Percentiles rank a stretch among this genome's conserved stretches.
Conservation (phyloP, 2,113 vertebrate species). For the Puntigrus tetrazona region DNA sequence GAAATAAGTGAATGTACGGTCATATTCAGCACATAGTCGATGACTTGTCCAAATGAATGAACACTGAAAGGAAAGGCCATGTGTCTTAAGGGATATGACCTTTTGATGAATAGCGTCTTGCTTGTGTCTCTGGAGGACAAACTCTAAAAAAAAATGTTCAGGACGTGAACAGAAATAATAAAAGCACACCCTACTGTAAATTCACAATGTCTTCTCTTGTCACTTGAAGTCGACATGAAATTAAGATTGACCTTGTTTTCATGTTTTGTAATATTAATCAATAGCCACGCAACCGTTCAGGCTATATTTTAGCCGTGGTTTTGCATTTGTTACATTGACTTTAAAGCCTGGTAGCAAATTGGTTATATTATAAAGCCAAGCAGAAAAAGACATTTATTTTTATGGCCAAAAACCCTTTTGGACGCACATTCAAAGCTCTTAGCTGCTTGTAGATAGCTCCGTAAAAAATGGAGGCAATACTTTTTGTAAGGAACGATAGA, state of each 20-base stretch:
- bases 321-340: background rate
- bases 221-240: background rate
- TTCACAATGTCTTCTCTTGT: background rate
- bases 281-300: background rate
- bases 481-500: background rate
- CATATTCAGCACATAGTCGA: background rate
- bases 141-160: background rate
- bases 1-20: background rate
- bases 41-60: conserved; percentile 23
- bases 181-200: background rate
- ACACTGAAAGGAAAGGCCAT: conserved; percentile 42
- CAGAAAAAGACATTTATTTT: background rate
- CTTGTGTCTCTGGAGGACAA: conserved; percentile 4
- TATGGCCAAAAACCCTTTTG: background rate
- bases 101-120: conserved; percentile 51
- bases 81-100: conserved; percentile 56
- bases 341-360: background rate
- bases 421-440: background rate
- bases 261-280: background rate
- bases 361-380: background rate
- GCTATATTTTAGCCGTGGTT: background rate
- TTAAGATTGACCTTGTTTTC: background rate
- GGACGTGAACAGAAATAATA: background rate
- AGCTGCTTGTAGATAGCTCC: background rate
- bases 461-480: conserved; percentile 24